Base-by-base conservation (phyloP, 2,888 invertebrate species). In the Tinea semifulvella region DNA sequence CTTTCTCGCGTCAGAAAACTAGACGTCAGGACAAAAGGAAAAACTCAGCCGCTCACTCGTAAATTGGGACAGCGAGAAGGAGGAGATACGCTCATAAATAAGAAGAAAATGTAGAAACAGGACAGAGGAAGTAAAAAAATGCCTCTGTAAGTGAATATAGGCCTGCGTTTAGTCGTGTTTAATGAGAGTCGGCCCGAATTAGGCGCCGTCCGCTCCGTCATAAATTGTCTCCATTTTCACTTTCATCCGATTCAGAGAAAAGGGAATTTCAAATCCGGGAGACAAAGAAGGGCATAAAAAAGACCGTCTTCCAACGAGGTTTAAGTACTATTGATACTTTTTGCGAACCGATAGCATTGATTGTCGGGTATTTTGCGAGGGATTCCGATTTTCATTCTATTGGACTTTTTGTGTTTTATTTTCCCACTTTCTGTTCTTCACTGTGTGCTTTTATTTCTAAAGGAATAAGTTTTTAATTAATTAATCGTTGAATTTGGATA, bases 131-230 rank as follows among this genome's bases (percentile, higher is more conserved):
- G 55, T 57, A 63, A 67, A 68, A 43, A 67, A 66, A 64, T 59
- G 57, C 53, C 61, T 54, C 57, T 58, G 60, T 72, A 72, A 77
- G 70, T 75, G 73, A 76, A 76, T 68, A 64, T 66, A 68, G 64
- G 61, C 58, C 52, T 52, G 55, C 64, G 61, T 68, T 71, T 68
- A 70, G 68, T 61, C 61, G 57, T 58, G 54, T 67, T 70, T 77
- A 79, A 79, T 75, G 77, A 76, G 75, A 61, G 62, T 58, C 56
- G 22, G 57, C 54, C 58, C 52, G 72, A 74, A 76, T 75, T 73
- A 75, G 72, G 48, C 40, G 63, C 55, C 61, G 68, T 69, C 72
- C 66, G 68, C 60, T 54, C 63, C 65, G 62, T 74, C 76, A 73
- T 79, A 77, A 77, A 77, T 77, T 79, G 72, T 71, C 74, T 63